Percentiles rank a stretch among this genome's conserved stretches.
Evolutionary conservation across 2,797 vertebrate genomes (phyloP).

Genomic region (Cryptoblepharus egeriae): DNA sequence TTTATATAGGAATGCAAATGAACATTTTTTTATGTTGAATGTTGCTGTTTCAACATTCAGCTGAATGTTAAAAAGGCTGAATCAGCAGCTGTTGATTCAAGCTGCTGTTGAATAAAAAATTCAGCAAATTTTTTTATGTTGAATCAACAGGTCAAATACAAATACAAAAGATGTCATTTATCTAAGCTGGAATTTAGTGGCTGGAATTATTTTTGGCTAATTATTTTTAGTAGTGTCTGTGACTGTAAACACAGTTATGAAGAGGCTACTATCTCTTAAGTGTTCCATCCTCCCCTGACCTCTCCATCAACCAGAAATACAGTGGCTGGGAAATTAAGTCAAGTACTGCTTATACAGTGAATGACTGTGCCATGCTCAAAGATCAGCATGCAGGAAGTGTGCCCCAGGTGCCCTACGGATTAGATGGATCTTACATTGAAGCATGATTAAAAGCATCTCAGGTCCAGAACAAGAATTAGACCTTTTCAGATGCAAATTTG

Average conservation of each 20-base stretch:
- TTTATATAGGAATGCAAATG: neutral
- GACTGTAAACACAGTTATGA: neutral
- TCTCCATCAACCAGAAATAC: neutral
- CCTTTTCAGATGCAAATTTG: neutral
- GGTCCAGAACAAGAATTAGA: neutral
- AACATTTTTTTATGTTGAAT: neutral
- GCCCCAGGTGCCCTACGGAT: neutral
- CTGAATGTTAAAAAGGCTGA: too few relatives aligned
- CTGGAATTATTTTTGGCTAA: neutral
- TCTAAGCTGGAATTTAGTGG: neutral
- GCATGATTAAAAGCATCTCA: neutral
- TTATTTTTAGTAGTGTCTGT: neutral
- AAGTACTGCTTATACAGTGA: neutral
- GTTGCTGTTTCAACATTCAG: too few relatives aligned
- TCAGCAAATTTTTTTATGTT: neutral
- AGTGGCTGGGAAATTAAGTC: neutral
- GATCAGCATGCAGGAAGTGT: neutral
- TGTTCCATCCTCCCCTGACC: neutral
- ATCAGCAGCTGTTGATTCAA: too few relatives aligned
- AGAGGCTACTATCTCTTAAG: neutral
- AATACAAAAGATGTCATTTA: neutral
- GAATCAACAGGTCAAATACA: neutral
- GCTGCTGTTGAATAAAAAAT: too few relatives aligned
- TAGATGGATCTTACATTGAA: neutral
- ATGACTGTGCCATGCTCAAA: neutral